A percentile compares a stretch with the other conserved stretches of the same genome.
Evolutionary conservation across 2,888 invertebrate species (phyloP).

Genomic region (Ophioninae sp.): DNA sequence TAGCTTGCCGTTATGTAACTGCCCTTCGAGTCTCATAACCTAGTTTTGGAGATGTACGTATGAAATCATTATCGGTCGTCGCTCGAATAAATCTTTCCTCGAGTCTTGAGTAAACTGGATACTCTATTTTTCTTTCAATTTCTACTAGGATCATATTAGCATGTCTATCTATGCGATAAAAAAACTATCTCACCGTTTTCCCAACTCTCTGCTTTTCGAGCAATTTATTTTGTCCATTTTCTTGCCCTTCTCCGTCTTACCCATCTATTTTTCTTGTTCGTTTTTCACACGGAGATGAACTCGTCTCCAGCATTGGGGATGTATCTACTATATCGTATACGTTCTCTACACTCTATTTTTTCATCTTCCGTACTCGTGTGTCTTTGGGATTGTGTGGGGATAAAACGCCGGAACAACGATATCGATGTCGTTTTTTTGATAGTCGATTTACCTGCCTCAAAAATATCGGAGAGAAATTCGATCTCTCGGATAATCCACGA

Average conservation of each 20-base stretch:
- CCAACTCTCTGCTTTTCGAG: neutral
- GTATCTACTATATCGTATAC: constrained; percentile 3
- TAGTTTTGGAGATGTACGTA: constrained; percentile 24
- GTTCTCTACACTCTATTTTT: constrained; percentile 22
- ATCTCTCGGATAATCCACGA: constrained; percentile 12
- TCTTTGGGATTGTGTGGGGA: constrained; percentile 13
- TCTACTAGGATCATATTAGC: neutral
- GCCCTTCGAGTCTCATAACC: neutral
- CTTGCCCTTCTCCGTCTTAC: constrained; percentile 15
- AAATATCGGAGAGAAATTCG: constrained; percentile 20
- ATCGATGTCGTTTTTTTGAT: constrained; percentile 18
- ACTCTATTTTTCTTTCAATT: constrained; percentile 20
- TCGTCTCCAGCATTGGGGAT: constrained; percentile 17
- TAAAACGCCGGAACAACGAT: constrained; percentile 48
- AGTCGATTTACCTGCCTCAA: constrained; percentile 21
- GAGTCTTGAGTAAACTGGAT: constrained; percentile 49
- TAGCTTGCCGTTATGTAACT: neutral
- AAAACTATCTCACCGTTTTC: constrained; percentile 48
- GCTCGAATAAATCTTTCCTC: constrained; percentile 52
- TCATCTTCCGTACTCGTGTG: constrained; percentile 1
- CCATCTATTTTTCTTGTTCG: neutral
- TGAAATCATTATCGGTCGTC: constrained; percentile 50
- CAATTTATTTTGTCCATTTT: constrained; percentile 23
- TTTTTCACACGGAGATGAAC: constrained; percentile 40
- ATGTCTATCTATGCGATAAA: constrained; percentile 23